phyloP scores from a whole-genome alignment of 2,797 vertebrate genomes.

The Melanotaenia boesemani region DNA sequence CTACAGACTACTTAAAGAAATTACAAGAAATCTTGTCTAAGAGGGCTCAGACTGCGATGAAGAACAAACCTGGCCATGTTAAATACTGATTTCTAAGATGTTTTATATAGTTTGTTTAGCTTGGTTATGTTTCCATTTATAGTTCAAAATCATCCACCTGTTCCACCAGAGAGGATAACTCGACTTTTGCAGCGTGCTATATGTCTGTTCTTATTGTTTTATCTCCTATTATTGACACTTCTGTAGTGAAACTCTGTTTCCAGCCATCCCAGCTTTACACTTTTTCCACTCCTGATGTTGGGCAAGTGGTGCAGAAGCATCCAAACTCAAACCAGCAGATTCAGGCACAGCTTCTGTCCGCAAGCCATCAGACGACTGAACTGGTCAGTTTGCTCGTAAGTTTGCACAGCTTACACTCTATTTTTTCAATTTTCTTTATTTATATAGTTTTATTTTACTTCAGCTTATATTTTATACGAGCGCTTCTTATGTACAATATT shows the following conservation, averaged over 20 bases:
- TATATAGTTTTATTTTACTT: background rate
- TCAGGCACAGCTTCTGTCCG: background rate
- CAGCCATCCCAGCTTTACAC: background rate
- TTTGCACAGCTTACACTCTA: no score
- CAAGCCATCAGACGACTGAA: background rate
- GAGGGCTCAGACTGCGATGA: background rate
- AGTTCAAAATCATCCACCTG: no score
- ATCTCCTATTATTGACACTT: background rate
- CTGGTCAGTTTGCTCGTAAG: background rate
- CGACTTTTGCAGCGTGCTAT: background rate
- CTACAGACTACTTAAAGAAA: background rate
- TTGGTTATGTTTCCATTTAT: background rate
- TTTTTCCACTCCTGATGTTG: background rate
- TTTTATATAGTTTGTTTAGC: no score
- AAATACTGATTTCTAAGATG: background rate
- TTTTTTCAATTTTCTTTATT: background rate
- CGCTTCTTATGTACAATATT: no score
- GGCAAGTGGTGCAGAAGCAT: background rate
- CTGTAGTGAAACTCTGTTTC: background rate
- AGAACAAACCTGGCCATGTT: background rate
- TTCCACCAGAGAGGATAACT: background rate
- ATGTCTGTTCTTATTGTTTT: background rate
- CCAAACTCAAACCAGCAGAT: background rate
- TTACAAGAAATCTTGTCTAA: background rate
- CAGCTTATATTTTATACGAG: no score